Conservation (phyloP, 2,888 invertebrate species). For the Mantis religiosa region DNA sequence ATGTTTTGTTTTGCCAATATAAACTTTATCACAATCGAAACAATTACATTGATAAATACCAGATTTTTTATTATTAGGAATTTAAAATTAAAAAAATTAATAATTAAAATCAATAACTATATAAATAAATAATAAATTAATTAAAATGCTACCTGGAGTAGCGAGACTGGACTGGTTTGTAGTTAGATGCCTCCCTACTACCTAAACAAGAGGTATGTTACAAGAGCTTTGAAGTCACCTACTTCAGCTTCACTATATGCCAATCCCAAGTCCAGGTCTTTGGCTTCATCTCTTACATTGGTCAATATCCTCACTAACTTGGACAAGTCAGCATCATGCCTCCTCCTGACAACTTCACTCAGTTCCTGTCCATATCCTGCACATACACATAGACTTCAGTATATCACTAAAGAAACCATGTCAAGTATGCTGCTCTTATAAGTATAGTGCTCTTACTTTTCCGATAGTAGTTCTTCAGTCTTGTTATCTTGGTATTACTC, state of each 20-base stretch:
- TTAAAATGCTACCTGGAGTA: too few relatives aligned
- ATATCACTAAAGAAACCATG: not conserved
- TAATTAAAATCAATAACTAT: too few relatives aligned
- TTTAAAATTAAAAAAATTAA: too few relatives aligned
- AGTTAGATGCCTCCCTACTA: too few relatives aligned
- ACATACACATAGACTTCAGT: not conserved
- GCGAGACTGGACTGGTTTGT: too few relatives aligned
- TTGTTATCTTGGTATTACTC: slow-evolving; percentile 40
- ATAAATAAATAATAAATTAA: too few relatives aligned
- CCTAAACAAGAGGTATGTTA: too few relatives aligned
- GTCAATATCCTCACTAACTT: not conserved
- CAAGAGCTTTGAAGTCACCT: not conserved
- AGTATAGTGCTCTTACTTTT: slow-evolving; percentile 35
- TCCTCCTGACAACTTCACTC: not conserved
- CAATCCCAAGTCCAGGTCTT: not conserved
- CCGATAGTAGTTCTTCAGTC: slow-evolving; percentile 38
- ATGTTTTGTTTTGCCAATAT: too few relatives aligned
- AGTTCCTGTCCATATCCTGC: not conserved
- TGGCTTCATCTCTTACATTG: not conserved
- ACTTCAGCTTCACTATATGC: not conserved
- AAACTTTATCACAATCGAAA: too few relatives aligned
- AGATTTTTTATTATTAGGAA: too few relatives aligned
- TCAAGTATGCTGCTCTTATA: not conserved
- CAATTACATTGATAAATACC: too few relatives aligned
- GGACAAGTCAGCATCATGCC: not conserved